Base-by-base conservation (phyloP, 2,888 invertebrate species). In the Hydriomena furcata region DNA sequence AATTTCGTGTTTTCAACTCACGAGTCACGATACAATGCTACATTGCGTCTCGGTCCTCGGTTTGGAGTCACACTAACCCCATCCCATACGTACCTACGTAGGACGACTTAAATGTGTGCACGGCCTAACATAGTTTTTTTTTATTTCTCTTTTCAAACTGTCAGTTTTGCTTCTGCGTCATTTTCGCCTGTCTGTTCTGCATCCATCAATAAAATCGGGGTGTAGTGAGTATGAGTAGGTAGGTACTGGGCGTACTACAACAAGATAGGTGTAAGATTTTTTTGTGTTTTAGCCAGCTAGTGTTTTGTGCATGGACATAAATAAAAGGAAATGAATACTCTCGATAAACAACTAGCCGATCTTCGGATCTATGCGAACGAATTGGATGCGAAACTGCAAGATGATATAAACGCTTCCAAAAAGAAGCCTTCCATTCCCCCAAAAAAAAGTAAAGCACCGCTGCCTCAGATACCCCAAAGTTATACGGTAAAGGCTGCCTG, bases 381-480 rank as follows among this genome's bases (percentile, higher is more conserved):
- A 66, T 71, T 90, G 53, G 89, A 90, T 49, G 86, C 90, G 1
- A 90, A 89, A 70, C 66, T 90, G 45, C 90, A 89, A 71, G 90
- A 90, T 65, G 90, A 90, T 63, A 86, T 90, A 64, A 89, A 86
- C 56, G 79, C 86, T 38, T 73, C 84, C n/a, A 86, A 81, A 69
- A 82, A 76, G 68, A 89, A 87, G 83, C 90, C 90, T 38, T 79
- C 82, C 32, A 84, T 90, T 56, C 90, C 90, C 55, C 89, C 90
- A 42, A 90, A 90, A 76, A 89, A 87, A 73, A 84, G 72, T 65
- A 90, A 89, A 65, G 73, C 84, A 30, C 90, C 90, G 40, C 70
- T 81, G 55, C 90, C 90, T 38, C 90, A 90, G 94, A 94, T 96
- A 73, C 96, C 96, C 46, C 95, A 95, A 80, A 96, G 95, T 78